Evolutionary conservation across 1,140 invertebrate species (phyloP).

Genomic region (Anastrepha ludens): DNA sequence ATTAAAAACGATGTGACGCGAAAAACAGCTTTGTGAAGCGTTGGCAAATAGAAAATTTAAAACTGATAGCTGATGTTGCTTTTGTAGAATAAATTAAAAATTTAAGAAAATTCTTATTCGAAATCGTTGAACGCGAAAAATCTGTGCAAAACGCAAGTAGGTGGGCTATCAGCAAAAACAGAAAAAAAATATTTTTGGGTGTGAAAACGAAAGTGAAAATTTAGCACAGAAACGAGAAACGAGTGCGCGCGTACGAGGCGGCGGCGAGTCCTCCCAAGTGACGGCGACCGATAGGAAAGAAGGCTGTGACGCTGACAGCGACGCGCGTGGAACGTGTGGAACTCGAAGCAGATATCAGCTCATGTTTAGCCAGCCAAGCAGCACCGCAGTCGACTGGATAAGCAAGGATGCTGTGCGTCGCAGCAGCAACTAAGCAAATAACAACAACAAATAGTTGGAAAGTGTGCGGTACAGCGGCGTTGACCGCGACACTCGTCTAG

Average conservation of each 20-base stretch:
- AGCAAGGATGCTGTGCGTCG: conserved; percentile 40
- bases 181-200: conserved; percentile 56
- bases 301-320: background rate
- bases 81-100: background rate
- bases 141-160: background rate
- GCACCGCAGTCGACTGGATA: background rate
- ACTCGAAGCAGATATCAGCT: background rate
- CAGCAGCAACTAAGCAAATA: background rate
- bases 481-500: too few relatives aligned
- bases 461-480: background rate
- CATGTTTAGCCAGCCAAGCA: background rate
- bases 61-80: background rate
- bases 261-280: background rate
- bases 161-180: background rate
- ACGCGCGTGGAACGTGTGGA: conserved; percentile 31
- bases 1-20: background rate
- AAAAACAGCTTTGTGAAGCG: background rate
- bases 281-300: background rate
- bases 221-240: conserved; percentile 57
- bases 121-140: background rate
- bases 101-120: background rate
- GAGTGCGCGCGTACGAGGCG: conserved; percentile 46
- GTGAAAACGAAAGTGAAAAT: conserved; percentile 60
- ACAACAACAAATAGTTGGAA: background rate
- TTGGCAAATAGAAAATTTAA: background rate